Evolutionary conservation across 2,113 vertebrate genomes (phyloP), one percentile per base, ranked within the genome.

Genomic region (Indri indri): DNA sequence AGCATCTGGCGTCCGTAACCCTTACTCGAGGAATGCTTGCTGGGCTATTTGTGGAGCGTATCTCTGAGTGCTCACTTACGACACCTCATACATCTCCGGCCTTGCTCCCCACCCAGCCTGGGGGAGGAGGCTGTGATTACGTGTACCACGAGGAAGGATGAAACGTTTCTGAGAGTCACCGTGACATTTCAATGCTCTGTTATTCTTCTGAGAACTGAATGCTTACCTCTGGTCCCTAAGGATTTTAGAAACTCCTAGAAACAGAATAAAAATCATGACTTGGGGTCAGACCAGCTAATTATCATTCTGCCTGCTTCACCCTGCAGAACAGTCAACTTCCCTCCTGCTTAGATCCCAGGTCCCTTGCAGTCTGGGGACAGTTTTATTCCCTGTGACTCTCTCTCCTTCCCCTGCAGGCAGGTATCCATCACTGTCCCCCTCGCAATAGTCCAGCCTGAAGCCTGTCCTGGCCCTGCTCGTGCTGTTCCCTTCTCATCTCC

Each of bases 1-100:
- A 91, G 96, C 84, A 89, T 95, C 96, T 98, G 98, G 88, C 6
- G 37, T 66, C 85, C 47, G 3, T 25, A n/a, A n/a, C 77, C 77
- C 87, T 54, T 7, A 32, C 45, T 20, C 2, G 63, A 94, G 91
- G 96, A 97, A 93, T 92, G 96, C 74, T 73, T 3, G 37, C 66
- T 0, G 37, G 85, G 93, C 95, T 96, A 95, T 97, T 97, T 95
- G 92, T 40, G 34, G 95, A 66, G 17, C 12, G 14, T 83, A 30
- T 95, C 91, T 91, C 97, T 91, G 80, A 91, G 94, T 54, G 61
- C 40, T 45, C 94, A 68, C 95, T 97, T 92, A 63, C 47, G 68
- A 93, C 83, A 94, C 89, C 91, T 77, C 94, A 59, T 86, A 18
- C 63, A 45, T 89, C 80, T 91, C 57, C 84, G 79, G 73, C 54